Evolutionary conservation across 2,113 vertebrate species (phyloP), one percentile per base, ranked within the genome.

Genomic region (Strigops habroptila): DNA sequence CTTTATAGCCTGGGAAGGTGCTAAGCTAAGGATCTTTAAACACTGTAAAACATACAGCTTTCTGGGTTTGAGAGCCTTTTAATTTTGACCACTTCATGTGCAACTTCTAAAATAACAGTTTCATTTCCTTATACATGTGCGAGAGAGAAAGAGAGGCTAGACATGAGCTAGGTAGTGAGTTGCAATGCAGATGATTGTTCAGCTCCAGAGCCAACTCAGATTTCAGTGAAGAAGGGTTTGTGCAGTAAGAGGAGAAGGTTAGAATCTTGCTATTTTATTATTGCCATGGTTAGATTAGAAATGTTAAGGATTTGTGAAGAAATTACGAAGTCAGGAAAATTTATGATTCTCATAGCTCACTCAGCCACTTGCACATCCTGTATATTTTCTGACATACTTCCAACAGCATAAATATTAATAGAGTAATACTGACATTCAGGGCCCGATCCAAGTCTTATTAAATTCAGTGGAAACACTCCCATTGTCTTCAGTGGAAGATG

Each of bases 401-500:
- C 96, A 97, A 73, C 79, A 60, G 93, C 77, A 94, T 96, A 95
- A 96, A 97, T 97, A 96, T 96, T 97, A 97, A 97, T 96, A 94
- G 88, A 95, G 84, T 94, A 95, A 96, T 94, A 92, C 86, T 96
- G 97, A 97, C 95, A 96, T 95, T 96, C 96, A 94, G 86, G 88
- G 85, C 49, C 74, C 94, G 93, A 96, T 97, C 97, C 95, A 97
- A 96, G 93, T 86, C 93, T 94, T 95, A 96, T 97, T 96, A 96
- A 97, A 95, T 92, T 96, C 87, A 91, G 76, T 95, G 79, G 96
- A 96, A 97, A 96, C 83, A 80, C 92, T 96, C 39, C 82, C 90
- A 97, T 97, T 97, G 96, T 97, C 95, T 97, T 97, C 91, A 95
- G 88, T 97, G 89, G 94, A 96, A 97, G 96, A 95, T 95, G 91